Conservation (phyloP, 37 sponge, comb jelly and placozoan genomes). For the Cladorhizidae sp. region DNA sequence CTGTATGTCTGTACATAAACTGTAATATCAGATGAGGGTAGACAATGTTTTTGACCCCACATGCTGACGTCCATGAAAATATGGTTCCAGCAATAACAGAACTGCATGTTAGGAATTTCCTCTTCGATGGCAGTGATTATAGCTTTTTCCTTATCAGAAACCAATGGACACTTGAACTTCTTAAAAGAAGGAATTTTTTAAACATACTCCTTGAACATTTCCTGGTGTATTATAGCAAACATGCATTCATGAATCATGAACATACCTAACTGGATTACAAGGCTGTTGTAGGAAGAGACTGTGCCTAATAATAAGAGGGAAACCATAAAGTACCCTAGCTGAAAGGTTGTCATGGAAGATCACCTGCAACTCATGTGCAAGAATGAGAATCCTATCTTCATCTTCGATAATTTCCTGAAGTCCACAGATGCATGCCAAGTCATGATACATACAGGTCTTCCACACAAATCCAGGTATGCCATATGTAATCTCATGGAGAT, state of each 20-base stretch:
- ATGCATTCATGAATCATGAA: slow-evolving; percentile 63
- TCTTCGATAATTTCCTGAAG: slow-evolving; percentile 42
- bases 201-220: slow-evolving; percentile 27
- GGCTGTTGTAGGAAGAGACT: slow-evolving; percentile 47
- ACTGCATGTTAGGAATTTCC: slow-evolving; percentile 27
- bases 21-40: slow-evolving; percentile 35
- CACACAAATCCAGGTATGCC: slow-evolving; percentile 50
- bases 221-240: slow-evolving; percentile 32
- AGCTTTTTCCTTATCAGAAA: slow-evolving; percentile 24
- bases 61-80: slow-evolving; percentile 16
- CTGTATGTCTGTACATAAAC: slow-evolving; percentile 34
- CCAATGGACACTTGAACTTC: slow-evolving; percentile 2
- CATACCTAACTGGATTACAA: slow-evolving; percentile 37
- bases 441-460: slow-evolving; percentile 46
- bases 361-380: slow-evolving; percentile 39
- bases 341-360: slow-evolving; percentile 62
- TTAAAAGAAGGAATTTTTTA: slow-evolving; percentile 16
- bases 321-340: slow-evolving; percentile 66
- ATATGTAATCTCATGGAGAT: slow-evolving; percentile 53
- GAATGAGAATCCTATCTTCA: slow-evolving; percentile 35
- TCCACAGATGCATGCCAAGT: slow-evolving; percentile 61
- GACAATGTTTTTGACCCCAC: slow-evolving; percentile 52
- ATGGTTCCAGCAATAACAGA: slow-evolving; percentile 60
- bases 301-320: slow-evolving; percentile 48
- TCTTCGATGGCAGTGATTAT: slow-evolving; percentile 24